Evolutionary conservation across 2,888 invertebrate genomes (phyloP).

Genomic region (Aquatica leii): DNA sequence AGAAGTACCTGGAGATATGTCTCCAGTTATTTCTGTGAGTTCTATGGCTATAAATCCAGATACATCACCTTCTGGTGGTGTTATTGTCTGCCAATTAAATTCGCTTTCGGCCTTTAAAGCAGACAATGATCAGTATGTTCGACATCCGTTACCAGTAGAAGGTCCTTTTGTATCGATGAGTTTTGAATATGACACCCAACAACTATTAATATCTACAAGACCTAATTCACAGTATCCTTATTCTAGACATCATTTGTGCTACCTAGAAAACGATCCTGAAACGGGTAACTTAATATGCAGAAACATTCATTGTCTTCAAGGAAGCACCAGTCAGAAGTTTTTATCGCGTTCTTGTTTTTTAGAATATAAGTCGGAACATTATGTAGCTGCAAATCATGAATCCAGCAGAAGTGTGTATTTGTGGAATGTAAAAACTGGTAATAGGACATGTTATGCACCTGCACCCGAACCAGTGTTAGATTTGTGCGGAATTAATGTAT

Average conservation of each 20-base stretch:
- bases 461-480: conserved; percentile 74
- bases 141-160: conserved; percentile 68
- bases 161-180: conserved; percentile 80
- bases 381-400: conserved; percentile 80
- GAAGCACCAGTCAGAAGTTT: conserved; percentile 72
- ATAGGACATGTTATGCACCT: conserved; percentile 65
- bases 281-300: conserved; percentile 65
- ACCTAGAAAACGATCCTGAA: conserved; percentile 59
- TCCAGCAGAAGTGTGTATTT: conserved; percentile 70
- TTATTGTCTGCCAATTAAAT: conserved; percentile 78
- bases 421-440: conserved; percentile 69
- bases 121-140: conserved; percentile 57
- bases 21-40: conserved; percentile 75
- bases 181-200: conserved; percentile 71
- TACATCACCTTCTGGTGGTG: conserved; percentile 65
- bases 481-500: conserved; percentile 67
- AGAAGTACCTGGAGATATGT: conserved; percentile 65
- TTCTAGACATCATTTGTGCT: conserved; percentile 65
- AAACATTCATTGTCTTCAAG: conserved; percentile 69
- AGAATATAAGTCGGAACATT: conserved; percentile 65
- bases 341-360: conserved; percentile 73
- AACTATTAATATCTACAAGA: conserved; percentile 75
- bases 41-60: conserved; percentile 61
- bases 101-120: conserved; percentile 73
- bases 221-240: conserved; percentile 66